Evolutionary conservation across 1,140 invertebrate genomes (phyloP).

Genomic region (Drosophila albomicans): DNA sequence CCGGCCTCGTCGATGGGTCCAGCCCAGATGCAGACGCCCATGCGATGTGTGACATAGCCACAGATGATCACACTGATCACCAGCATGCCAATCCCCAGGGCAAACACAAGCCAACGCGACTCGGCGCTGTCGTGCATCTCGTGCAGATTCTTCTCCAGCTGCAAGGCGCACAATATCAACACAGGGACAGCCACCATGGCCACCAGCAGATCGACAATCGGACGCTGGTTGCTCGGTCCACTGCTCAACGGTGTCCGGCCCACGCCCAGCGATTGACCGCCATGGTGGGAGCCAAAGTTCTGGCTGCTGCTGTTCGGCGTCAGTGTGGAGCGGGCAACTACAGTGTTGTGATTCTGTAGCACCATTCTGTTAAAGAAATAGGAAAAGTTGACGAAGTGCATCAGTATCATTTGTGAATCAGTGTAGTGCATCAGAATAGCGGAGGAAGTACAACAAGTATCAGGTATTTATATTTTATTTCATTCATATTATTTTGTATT

Average conservation of each 20-base stretch:
- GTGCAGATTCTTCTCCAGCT: constrained; percentile 81
- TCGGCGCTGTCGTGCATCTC: constrained; percentile 66
- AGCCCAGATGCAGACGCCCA: constrained; percentile 84
- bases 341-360: constrained; percentile 78
- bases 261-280: constrained; percentile 16
- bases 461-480: too few relatives aligned
- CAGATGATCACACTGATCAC: constrained; percentile 81
- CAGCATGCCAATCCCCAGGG: constrained; percentile 78
- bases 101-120: constrained; percentile 80
- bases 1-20: constrained; percentile 81
- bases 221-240: constrained; percentile 68
- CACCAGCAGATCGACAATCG: constrained; percentile 77
- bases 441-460: too few relatives aligned
- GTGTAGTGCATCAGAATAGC: too few relatives aligned
- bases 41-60: constrained; percentile 82
- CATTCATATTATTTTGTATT: too few relatives aligned
- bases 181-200: constrained; percentile 81
- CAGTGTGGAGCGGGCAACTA: constrained; percentile 72
- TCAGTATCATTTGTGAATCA: too few relatives aligned
- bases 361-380: constrained; percentile 64
- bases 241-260: constrained; percentile 33
- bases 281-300: constrained; percentile 54
- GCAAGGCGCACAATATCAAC: constrained; percentile 76
- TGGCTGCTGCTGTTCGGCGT: constrained; percentile 74
- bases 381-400: neutral